Percentiles rank a stretch among this genome's conserved stretches.
These are phyloP conservation scores for Camelus dromedarius DNA, from an alignment of 2,113 vertebrate species.

Conservation along the genomic window DNA sequence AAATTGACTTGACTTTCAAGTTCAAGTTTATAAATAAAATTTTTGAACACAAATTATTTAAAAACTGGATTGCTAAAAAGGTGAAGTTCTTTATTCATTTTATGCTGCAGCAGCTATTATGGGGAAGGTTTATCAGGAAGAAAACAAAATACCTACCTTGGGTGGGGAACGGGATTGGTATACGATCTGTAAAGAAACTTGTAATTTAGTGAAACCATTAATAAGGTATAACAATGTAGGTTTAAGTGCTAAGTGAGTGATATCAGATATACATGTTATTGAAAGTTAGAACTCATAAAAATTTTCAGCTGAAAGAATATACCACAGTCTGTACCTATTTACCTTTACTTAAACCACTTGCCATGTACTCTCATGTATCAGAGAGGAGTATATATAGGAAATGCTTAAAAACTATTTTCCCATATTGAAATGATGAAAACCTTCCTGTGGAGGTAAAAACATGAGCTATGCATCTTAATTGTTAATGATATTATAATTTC, in stretches of 20 bases:
- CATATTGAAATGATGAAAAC: neutral
- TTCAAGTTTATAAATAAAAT: neutral
- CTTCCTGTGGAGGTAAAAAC: neutral
- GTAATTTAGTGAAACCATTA: slow-evolving; percentile 62
- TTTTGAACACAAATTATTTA: neutral
- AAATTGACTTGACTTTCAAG: neutral
- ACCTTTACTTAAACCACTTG: neutral
- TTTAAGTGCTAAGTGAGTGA: neutral
- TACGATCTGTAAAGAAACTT: slow-evolving; percentile 22
- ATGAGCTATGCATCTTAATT: neutral
- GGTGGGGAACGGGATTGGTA: neutral
- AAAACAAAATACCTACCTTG: slow-evolving; percentile 22
- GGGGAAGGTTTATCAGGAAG: neutral
- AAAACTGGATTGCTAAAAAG: neutral
- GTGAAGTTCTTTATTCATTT: neutral
- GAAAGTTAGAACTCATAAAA: slow-evolving; percentile 34
- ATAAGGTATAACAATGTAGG: slow-evolving; percentile 25
- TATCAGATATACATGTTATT: slow-evolving; percentile 46
- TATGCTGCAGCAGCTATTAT: neutral
- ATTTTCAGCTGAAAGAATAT: slow-evolving; percentile 20
- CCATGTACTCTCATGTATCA: neutral
- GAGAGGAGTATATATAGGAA: neutral
- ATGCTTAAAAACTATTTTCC: neutral
- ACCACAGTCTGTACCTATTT: neutral
- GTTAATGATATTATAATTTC: neutral